Evolutionary conservation across 2,888 invertebrate species (phyloP), one percentile per base, ranked within the genome.

Genomic region (Dorcus parallelipipedus): DNA sequence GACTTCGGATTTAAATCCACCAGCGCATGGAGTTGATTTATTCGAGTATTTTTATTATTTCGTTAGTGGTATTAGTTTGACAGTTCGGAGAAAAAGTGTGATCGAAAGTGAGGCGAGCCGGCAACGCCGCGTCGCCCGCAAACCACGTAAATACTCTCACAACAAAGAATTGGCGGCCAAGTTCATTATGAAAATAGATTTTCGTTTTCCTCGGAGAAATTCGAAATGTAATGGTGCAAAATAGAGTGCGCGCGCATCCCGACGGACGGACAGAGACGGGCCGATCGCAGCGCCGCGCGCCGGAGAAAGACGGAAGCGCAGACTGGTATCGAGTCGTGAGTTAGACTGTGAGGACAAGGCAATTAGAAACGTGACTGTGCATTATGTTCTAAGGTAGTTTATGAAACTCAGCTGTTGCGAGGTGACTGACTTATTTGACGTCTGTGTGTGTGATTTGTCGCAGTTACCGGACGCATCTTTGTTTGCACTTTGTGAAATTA

Each of bases 361-460:
- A 41, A 52, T 54, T 49, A 40, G 39, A 38, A 42, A 56, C 52
- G 58, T 62, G 61, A 63, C 55, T 50, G 55, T 61, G 62, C 56
- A 50, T 62, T 68, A 69, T 65, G 67, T 67, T 70, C 71, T 72
- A 71, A 73, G 69, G 69, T 67, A 68, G 69, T 68, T 67, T 67
- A 64, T 61, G 62, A 69, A 64, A 66, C 73, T 75, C 75, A 75
- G 76, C 76, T 76, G 76, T 75, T 73, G 65, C 56, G 64, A 69
- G 74, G 74, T 76, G 75, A 76, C 69, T 76, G 76, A 76, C 76
- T 74, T 71, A 67, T 69, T 73, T 73, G 73, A 73, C 75, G 73
- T 70, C 60, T 63, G 61, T 61, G 62, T 64, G 62, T 59, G 56
- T 56, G 52, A 53, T 33, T 33, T 33, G 26, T 33, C 26, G 26